phyloP scores from a whole-genome alignment of 2,888 invertebrate species.

The Acanthosepion lycidas region DNA sequence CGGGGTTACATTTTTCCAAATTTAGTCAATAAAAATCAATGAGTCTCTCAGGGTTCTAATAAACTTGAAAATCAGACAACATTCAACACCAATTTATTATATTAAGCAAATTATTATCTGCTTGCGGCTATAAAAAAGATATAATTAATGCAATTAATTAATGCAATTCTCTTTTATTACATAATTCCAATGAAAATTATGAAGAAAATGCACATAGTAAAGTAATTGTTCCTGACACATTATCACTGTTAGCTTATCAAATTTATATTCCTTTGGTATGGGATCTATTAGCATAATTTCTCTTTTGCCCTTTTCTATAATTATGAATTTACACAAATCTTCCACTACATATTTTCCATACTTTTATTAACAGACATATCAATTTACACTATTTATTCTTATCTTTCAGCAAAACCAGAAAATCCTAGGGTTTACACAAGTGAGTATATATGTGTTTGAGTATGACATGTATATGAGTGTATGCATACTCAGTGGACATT shows the following conservation, averaged over 20 bases:
- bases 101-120: not conserved
- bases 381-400: not conserved
- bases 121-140: not conserved
- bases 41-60: too few relatives aligned
- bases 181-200: not conserved
- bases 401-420: not conserved
- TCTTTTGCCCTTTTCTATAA: not conserved
- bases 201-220: not conserved
- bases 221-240: not conserved
- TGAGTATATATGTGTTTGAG: not conserved
- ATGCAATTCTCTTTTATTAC: not conserved
- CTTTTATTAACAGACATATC: not conserved
- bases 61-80: too few relatives aligned
- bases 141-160: not conserved
- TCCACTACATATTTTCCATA: not conserved
- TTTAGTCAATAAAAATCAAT: too few relatives aligned
- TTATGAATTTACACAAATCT: not conserved
- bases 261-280: not conserved
- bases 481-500: not conserved
- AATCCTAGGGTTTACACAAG: not conserved
- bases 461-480: not conserved
- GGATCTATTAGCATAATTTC: not conserved
- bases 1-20: too few relatives aligned
- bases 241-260: not conserved
- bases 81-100: not conserved